Percentiles rank a stretch among this genome's conserved stretches.
phyloP scores from a whole-genome alignment of 2,888 invertebrate species.

The Spodoptera littoralis region DNA sequence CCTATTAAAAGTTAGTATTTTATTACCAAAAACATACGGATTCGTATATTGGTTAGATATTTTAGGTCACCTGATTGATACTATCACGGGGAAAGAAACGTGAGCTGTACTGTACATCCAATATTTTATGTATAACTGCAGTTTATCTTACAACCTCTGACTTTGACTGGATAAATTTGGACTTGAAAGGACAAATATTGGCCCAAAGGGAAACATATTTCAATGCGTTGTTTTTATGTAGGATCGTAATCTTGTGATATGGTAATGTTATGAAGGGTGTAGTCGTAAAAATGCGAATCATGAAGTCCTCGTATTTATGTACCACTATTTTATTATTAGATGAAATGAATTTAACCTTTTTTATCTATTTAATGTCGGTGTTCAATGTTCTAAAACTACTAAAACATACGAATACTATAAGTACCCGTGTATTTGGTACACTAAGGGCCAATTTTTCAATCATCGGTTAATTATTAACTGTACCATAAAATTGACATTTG shows the following conservation, averaged over 20 bases:
- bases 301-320: slow-evolving; percentile 1
- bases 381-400: too few species aligned
- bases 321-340: too few species aligned
- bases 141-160: slow-evolving; percentile 32
- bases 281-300: slow-evolving; percentile 15
- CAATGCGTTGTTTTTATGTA: slow-evolving; percentile 12
- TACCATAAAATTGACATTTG: too few species aligned
- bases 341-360: too few species aligned
- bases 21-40: neutral
- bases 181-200: slow-evolving; percentile 17
- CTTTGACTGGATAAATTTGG: slow-evolving; percentile 39
- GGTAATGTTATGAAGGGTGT: slow-evolving; percentile 32
- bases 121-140: slow-evolving; percentile 3
- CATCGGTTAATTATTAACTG: too few species aligned
- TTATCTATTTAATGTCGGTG: too few species aligned
- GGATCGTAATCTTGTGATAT: slow-evolving; percentile 16
- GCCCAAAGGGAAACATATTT: slow-evolving; percentile 13
- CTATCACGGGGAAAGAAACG: slow-evolving; percentile 12
- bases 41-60: slow-evolving; percentile 5
- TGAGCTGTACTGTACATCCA: slow-evolving; percentile 13
- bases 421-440: too few species aligned
- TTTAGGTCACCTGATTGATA: slow-evolving; percentile 8
- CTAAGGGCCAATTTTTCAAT: too few species aligned
- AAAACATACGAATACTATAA: too few species aligned
- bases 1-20: neutral